Conservation (phyloP, 2,888 invertebrate genomes). For the Agrilus cyanescens region DNA sequence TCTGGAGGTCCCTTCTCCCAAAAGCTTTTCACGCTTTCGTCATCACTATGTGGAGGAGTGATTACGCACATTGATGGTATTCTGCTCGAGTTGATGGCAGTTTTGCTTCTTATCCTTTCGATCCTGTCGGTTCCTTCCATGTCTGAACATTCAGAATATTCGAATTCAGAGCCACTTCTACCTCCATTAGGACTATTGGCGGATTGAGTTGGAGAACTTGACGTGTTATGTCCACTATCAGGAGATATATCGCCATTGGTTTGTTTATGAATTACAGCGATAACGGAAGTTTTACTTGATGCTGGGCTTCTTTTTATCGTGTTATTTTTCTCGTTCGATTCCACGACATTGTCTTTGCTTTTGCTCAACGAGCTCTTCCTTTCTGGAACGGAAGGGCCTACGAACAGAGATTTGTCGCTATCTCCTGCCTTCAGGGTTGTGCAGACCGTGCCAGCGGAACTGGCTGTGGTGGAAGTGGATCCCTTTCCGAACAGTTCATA, state of each 20-base stretch:
- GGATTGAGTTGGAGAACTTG: slow-evolving; percentile 67
- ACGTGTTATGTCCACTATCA: slow-evolving; percentile 71
- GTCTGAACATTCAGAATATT: slow-evolving; percentile 78
- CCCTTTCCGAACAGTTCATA: slow-evolving; percentile 87
- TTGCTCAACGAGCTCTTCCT: slow-evolving; percentile 64
- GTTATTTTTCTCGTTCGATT: slow-evolving; percentile 33
- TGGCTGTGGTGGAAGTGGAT: slow-evolving; percentile 81
- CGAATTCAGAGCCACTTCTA: slow-evolving; percentile 63
- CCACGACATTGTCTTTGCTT: slow-evolving; percentile 38
- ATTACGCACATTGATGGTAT: slow-evolving; percentile 90
- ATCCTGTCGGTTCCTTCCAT: slow-evolving; percentile 79
- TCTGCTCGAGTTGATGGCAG: slow-evolving; percentile 73
- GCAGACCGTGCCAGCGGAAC: slow-evolving; percentile 82
- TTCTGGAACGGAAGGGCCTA: slow-evolving; percentile 70
- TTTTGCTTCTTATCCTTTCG: slow-evolving; percentile 75
- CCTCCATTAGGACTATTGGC: slow-evolving; percentile 59
- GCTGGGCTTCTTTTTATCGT: slow-evolving; percentile 35
- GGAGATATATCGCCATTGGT: slow-evolving; percentile 61
- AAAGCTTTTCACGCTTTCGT: slow-evolving; percentile 51
- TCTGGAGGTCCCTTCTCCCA: slow-evolving; percentile 16
- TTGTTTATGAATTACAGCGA: slow-evolving; percentile 45
- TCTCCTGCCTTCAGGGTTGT: slow-evolving; percentile 64
- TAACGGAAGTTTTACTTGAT: slow-evolving; percentile 42
- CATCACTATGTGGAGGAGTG: slow-evolving; percentile 78
- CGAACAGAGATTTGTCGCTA: slow-evolving; percentile 48